A percentile compares a stretch with the other conserved stretches of the same genome.
These are phyloP conservation scores for Trinorchestia longiramus DNA, from an alignment of 1,140 invertebrate genomes.

Conservation along the genomic window DNA sequence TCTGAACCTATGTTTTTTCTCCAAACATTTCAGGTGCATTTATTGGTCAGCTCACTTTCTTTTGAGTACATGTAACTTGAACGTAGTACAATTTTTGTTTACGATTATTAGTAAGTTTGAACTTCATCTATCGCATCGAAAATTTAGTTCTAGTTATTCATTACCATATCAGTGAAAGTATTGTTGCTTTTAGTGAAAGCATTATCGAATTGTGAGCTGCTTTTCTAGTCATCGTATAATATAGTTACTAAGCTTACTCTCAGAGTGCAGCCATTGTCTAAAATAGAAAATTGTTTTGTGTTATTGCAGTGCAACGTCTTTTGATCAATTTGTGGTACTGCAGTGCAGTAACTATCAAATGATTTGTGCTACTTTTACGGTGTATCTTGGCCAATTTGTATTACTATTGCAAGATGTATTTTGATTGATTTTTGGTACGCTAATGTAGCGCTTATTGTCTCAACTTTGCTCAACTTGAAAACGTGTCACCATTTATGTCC, in stretches of 20 bases:
- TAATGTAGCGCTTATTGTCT: neutral
- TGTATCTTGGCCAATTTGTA: neutral
- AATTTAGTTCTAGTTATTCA: neutral
- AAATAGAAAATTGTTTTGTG: neutral
- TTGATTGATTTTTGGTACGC: neutral
- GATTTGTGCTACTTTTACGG: neutral
- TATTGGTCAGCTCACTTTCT: neutral
- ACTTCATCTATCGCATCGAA: neutral
- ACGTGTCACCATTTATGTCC: neutral
- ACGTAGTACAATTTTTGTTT: neutral
- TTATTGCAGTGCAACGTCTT: neutral
- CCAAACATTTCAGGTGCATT: neutral
- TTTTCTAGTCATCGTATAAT: conserved; percentile 44
- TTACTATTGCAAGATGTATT: neutral
- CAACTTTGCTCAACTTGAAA: neutral
- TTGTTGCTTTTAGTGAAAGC: neutral
- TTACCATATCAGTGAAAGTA: conserved; percentile 30
- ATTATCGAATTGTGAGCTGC: neutral
- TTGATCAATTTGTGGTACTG: neutral
- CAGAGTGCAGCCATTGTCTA: neutral
- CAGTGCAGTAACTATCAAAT: neutral
- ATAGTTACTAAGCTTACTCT: conserved; percentile 12
- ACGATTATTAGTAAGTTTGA: neutral
- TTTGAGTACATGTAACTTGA: neutral
- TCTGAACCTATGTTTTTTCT: neutral